Conservation (phyloP, 2,797 vertebrate genomes). For the Dicrostonyx torquatus region DNA sequence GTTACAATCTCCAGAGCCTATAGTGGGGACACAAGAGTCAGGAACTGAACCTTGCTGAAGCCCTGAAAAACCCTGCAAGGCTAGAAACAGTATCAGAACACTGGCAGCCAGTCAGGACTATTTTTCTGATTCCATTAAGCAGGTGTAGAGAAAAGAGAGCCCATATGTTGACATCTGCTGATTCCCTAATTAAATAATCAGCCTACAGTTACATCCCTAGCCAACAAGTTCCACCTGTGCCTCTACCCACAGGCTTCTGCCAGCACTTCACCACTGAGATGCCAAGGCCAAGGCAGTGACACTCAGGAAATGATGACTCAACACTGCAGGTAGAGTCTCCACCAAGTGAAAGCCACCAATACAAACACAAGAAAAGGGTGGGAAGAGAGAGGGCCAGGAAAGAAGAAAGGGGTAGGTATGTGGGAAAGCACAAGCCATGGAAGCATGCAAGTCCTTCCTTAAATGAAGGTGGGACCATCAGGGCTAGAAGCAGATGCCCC, state of each 20-base stretch:
- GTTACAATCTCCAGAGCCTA: not conserved
- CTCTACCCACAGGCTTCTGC: not conserved
- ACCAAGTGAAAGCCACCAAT: not conserved
- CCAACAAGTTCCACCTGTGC: slow-evolving; percentile 1
- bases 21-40: not conserved
- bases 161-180: slow-evolving; percentile 50
- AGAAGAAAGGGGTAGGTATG: not conserved
- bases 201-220: not conserved
- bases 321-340: not conserved
- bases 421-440: rapidly evolving
- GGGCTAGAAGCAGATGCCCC: not conserved
- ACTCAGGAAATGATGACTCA: not conserved
- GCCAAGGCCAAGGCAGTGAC: slow-evolving; percentile 19
- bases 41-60: not conserved
- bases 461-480: not conserved
- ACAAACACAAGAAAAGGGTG: not conserved
- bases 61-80: not conserved
- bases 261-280: not conserved
- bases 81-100: not conserved
- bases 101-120: not conserved
- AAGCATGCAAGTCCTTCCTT: not conserved
- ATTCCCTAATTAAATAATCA: slow-evolving; percentile 44
- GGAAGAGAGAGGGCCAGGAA: not conserved
- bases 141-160: not conserved
- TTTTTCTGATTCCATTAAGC: not conserved